phyloP scores from a whole-genome alignment of 2,113 vertebrate species.

The Harpagus bidentatus region DNA sequence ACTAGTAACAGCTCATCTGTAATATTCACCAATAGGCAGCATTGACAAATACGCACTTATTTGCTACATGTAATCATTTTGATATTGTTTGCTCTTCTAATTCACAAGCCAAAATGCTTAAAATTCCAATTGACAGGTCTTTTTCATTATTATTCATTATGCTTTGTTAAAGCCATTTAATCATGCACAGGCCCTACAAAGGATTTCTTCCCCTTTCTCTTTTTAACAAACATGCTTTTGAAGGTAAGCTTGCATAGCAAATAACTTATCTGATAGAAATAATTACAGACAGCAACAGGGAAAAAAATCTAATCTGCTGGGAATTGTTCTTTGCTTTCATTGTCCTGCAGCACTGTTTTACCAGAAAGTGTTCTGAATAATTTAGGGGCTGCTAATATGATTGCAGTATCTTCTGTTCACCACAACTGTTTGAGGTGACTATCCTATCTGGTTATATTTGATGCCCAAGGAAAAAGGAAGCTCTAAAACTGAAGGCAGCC shows the following conservation, averaged over 20 bases:
- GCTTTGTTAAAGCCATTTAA: slow-evolving; percentile 58
- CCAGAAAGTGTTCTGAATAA: slow-evolving; percentile 47
- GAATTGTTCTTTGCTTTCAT: slow-evolving; percentile 36
- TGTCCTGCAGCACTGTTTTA: slow-evolving; percentile 41
- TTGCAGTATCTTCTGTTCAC: not conserved
- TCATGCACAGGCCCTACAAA: slow-evolving; percentile 53
- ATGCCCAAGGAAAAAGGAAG: not conserved
- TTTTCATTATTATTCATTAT: slow-evolving; percentile 54
- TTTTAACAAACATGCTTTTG: slow-evolving; percentile 65
- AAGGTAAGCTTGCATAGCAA: slow-evolving; percentile 63
- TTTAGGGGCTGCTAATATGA: slow-evolving; percentile 40
- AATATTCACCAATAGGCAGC: not conserved
- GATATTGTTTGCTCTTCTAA: not conserved
- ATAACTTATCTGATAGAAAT: slow-evolving; percentile 62
- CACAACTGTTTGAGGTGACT: not conserved
- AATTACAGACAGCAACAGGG: slow-evolving; percentile 37
- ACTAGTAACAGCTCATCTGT: not conserved
- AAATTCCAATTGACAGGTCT: slow-evolving; percentile 38
- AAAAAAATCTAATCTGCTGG: slow-evolving; percentile 7
- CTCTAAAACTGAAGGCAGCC: not conserved
- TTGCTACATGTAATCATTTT: not conserved
- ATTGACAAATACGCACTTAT: not conserved
- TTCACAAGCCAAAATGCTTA: slow-evolving; percentile 23
- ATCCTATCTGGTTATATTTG: not conserved
- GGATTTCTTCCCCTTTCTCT: slow-evolving; percentile 49